Percentiles rank a stretch among this genome's conserved stretches.
Conservation (phyloP, 2,113 vertebrate genomes). For the Benitochromis conjunctus region DNA sequence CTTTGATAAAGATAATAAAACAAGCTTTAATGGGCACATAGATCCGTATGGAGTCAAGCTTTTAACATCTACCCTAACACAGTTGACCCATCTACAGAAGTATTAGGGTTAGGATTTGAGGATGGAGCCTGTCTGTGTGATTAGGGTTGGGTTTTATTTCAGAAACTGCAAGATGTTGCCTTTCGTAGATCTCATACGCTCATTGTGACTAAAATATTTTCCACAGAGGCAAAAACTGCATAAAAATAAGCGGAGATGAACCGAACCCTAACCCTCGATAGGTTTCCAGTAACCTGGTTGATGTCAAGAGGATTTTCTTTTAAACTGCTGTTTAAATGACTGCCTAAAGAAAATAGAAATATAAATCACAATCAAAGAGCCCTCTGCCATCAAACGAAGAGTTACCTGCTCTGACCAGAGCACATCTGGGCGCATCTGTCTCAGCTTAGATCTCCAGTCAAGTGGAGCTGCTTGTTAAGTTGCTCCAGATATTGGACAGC, state of each 20-base stretch:
- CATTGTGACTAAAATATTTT: background rate
- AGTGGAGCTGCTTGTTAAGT: constrained; percentile 36
- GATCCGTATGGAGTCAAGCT: background rate
- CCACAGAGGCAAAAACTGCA: background rate
- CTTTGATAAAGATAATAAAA: constrained; percentile 36
- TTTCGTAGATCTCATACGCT: background rate
- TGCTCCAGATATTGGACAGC: constrained; percentile 20
- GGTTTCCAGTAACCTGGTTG: background rate
- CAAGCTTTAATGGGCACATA: constrained; percentile 18
- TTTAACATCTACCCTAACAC: background rate
- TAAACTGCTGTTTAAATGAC: background rate
- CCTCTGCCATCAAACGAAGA: background rate
- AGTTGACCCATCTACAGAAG: background rate
- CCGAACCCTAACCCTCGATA: background rate
- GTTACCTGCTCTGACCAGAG: background rate
- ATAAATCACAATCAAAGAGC: background rate
- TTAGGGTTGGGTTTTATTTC: background rate
- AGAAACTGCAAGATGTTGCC: background rate
- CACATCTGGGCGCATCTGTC: constrained; percentile 46
- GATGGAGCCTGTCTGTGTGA: constrained; percentile 1
- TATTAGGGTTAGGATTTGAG: constrained; percentile 33
- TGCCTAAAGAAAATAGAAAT: background rate
- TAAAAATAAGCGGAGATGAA: background rate
- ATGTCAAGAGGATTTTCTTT: background rate
- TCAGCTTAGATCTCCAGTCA: constrained; percentile 26